Conservation (phyloP, 2,113 vertebrate species). For the Coregonus clupeaformis region DNA sequence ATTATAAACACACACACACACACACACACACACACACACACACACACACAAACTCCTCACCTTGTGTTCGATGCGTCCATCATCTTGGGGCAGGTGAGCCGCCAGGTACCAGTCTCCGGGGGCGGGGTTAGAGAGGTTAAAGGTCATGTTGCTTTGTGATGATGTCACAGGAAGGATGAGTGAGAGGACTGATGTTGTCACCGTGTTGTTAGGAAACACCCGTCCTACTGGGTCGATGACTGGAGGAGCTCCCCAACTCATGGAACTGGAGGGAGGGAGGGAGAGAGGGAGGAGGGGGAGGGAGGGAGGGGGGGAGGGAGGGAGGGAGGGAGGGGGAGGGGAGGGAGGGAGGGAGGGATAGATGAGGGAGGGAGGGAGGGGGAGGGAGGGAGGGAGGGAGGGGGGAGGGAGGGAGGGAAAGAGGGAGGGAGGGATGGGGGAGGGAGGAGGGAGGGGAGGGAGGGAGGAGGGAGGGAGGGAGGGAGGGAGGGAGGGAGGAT, state of each 20-base stretch:
- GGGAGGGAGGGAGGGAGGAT: accelerated
- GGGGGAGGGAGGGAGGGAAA: neutral
- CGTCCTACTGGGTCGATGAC: conserved; percentile 84
- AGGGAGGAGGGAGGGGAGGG: accelerated
- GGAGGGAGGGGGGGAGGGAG: neutral
- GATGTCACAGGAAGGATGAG: conserved; percentile 69
- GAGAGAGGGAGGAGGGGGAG: neutral
- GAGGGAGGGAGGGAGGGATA: neutral
- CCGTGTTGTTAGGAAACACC: conserved; percentile 77
- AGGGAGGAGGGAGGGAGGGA: accelerated
- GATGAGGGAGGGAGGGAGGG: neutral
- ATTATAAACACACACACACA: neutral
- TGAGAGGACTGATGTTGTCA: conserved; percentile 68
- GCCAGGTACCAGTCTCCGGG: conserved; percentile 90
- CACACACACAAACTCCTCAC: conserved; percentile 61
- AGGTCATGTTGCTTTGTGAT: conserved; percentile 63
- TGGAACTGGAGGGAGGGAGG: conserved; percentile 71
- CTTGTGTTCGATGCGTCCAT: conserved; percentile 91
- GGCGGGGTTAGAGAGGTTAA: conserved; percentile 83
- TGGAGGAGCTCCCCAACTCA: conserved; percentile 87
- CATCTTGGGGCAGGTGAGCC: conserved; percentile 87
- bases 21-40: conserved; percentile 37
- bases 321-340: too few relatives aligned
- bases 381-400: neutral
- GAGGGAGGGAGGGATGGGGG: neutral